Percentiles rank a stretch among this genome's conserved stretches.
These are phyloP conservation scores for Syncerus caffer DNA, from an alignment of 2,797 vertebrate species.

Conservation along the genomic window DNA sequence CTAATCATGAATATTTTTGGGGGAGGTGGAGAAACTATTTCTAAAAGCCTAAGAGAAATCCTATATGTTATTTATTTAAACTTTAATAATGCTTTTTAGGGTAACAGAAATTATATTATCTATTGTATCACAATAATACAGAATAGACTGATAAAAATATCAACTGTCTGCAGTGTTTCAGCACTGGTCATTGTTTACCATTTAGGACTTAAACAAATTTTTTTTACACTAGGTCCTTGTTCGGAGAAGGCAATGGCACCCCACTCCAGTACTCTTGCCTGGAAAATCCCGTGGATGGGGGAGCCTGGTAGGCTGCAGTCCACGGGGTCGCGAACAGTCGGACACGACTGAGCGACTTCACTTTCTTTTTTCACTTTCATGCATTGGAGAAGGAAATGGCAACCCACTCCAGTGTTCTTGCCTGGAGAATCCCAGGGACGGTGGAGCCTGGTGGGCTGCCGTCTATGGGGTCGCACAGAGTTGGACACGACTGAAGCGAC, in stretches of 20 bases:
- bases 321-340: no score
- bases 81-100: neutral
- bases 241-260: neutral
- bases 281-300: no score
- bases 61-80: neutral
- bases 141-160: neutral
- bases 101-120: neutral
- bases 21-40: neutral
- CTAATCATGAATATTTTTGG: neutral
- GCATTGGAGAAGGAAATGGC: no score
- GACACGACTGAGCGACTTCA: no score
- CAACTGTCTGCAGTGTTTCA: neutral
- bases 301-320: no score
- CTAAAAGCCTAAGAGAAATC: conserved; percentile 25
- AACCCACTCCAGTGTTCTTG: no score
- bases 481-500: no score
- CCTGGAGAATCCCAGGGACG: no score
- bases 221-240: neutral
- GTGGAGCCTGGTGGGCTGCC: no score
- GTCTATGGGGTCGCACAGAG: no score
- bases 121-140: neutral
- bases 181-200: neutral
- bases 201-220: neutral
- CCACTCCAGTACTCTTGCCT: no score
- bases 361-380: no score